Evolutionary conservation across 1,140 invertebrate genomes (phyloP).

Genomic region (Homarus americanus): DNA sequence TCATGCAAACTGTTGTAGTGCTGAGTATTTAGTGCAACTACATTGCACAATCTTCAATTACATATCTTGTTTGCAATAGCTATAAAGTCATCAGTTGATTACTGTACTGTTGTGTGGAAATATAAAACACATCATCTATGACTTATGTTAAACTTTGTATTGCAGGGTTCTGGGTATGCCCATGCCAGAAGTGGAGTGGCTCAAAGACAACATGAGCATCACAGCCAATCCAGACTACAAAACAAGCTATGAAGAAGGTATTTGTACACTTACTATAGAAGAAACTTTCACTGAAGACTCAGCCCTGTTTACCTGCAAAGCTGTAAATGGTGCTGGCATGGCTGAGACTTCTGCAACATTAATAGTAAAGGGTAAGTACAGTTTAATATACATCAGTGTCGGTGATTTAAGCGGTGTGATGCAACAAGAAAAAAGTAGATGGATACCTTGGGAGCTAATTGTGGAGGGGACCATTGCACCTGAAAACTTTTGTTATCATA

Average conservation of each 20-base stretch:
- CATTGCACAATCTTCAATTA: no score
- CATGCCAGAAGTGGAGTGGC: conserved; percentile 83
- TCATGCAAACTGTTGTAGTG: no score
- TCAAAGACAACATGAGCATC: conserved; percentile 85
- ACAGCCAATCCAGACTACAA: conserved; percentile 85
- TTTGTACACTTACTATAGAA: conserved; percentile 85
- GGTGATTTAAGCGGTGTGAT: no score
- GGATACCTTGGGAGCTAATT: no score
- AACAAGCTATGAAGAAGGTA: conserved; percentile 79
- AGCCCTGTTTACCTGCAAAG: conserved; percentile 86
- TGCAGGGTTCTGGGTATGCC: conserved; percentile 81
- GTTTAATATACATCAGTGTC: no score
- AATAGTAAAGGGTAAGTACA: conserved; percentile 84
- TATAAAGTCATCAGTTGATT: no score
- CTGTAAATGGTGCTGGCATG: conserved; percentile 84
- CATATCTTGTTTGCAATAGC: no score
- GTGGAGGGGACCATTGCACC: no score
- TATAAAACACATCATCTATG: not conserved
- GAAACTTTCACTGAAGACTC: conserved; percentile 91
- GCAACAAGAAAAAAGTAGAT: no score
- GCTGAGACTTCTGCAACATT: conserved; percentile 87
- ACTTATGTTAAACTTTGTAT: conserved; percentile 10
- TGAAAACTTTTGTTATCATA: not conserved
- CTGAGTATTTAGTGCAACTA: no score
- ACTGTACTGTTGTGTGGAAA: no score